phyloP scores from a whole-genome alignment of 2,113 vertebrate species.

The Xiphophorus maculatus region DNA sequence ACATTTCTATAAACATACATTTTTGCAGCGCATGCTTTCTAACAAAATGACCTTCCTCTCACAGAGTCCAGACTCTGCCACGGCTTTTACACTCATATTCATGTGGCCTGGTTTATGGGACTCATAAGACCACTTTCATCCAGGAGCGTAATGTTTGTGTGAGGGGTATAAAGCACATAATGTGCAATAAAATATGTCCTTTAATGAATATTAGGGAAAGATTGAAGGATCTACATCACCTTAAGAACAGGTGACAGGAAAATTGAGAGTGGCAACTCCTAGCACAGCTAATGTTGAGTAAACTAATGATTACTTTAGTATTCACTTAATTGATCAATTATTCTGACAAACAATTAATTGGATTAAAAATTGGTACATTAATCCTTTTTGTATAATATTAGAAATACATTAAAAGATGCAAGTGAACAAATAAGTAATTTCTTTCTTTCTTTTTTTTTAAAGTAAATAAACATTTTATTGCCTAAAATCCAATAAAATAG shows the following conservation, averaged over 20 bases:
- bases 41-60: conserved; percentile 79
- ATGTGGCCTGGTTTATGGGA: conserved; percentile 90
- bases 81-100: conserved; percentile 89
- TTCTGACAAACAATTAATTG: too few species aligned
- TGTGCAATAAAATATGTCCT: conserved; percentile 92
- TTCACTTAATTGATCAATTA: too few species aligned
- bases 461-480: too few species aligned
- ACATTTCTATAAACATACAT: conserved; percentile 67
- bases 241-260: conserved; percentile 75
- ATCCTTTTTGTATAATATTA: too few species aligned
- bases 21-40: conserved; percentile 78
- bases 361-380: too few species aligned
- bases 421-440: too few species aligned
- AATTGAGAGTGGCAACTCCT: conserved; percentile 66
- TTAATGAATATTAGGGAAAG: conserved; percentile 89
- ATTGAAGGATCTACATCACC: conserved; percentile 73
- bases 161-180: conserved; percentile 92
- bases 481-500: too few species aligned
- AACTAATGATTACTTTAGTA: too few species aligned
- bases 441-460: too few species aligned
- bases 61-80: conserved; percentile 85
- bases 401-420: too few species aligned
- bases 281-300: conserved; percentile 57
- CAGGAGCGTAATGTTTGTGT: conserved; percentile 90
- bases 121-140: conserved; percentile 91